Base-by-base conservation (phyloP, 2,113 vertebrate species). In the Podiceps cristatus region DNA sequence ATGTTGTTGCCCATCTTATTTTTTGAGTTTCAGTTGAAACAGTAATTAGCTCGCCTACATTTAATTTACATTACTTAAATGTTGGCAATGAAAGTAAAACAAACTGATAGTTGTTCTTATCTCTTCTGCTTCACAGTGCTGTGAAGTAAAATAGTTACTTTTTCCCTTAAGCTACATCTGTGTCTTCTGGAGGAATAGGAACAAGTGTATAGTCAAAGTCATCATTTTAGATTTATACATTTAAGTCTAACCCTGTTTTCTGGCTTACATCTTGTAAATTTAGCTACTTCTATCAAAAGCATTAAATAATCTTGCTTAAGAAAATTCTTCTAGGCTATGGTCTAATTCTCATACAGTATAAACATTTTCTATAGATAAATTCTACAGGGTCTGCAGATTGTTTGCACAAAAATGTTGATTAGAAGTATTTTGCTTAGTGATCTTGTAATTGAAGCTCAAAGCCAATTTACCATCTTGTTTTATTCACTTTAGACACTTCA, bases 401-500 rank as follows among this genome's bases (percentile, higher is more conserved):
- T 68, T 91, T 63, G 31, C 60, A 53, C 8, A 8, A 28, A 69
- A 71, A 31, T 11, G 13, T 60, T 17, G 2, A 33, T 81, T 50
- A 55, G 31, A 87, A 81, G 35, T 49, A 45, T 20, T 84, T 87
- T 44, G 14, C 64, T 79, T 66, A 62, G 23, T 91, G 47, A 13
- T 88, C 49, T 64, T 81, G 33, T 49, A 69, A 66, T 12, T 92
- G 59, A 79, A 89, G 40, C 53, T 92, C 40, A 53, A 93, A 95
- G 90, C 83, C 24, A 73, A 37, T 89, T 92, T 93, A 74, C 52
- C 37, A 0, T 92, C 20, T 77, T 86, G 90, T 93, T 94, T 96
- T 67, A 33, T 88, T 87, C 42, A 53, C 73, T 97, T 96, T 93
- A 99, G 99, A 95, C 97, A 99, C 92, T 99, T 99, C 98, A 99